phyloP scores from a whole-genome alignment of 2,797 vertebrate species.

The Enteromius radiatus region DNA sequence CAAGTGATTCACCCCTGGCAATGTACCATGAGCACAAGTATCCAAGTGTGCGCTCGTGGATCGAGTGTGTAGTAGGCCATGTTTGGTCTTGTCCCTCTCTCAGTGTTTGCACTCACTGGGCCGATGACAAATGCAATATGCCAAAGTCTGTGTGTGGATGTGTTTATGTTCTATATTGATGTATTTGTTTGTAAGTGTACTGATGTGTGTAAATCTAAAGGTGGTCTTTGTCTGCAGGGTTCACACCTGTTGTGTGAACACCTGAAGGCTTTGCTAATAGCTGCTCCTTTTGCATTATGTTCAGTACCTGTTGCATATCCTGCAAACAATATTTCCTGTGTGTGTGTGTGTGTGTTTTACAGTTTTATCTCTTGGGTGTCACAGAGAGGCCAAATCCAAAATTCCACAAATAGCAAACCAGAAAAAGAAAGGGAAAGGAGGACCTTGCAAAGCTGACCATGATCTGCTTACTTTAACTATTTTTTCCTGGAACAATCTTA shows the following conservation, averaged over 20 bases:
- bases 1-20: slow-evolving; percentile 21
- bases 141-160: slow-evolving; percentile 46
- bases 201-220: slow-evolving; percentile 20
- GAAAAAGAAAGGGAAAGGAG: slow-evolving; percentile 6
- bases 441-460: slow-evolving; percentile 5
- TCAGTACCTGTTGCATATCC: slow-evolving; percentile 57
- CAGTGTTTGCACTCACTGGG: slow-evolving; percentile 51
- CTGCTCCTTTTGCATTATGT: slow-evolving; percentile 50
- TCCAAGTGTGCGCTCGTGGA: not conserved
- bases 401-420: slow-evolving; percentile 45
- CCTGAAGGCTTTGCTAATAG: slow-evolving; percentile 48
- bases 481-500: not conserved
- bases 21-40: not conserved
- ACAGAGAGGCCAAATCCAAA: slow-evolving; percentile 45
- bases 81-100: slow-evolving; percentile 59
- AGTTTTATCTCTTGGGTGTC: slow-evolving; percentile 36
- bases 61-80: slow-evolving; percentile 35
- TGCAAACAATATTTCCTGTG: not conserved
- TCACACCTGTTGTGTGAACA: slow-evolving; percentile 51
- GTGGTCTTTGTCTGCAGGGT: slow-evolving; percentile 41
- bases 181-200: slow-evolving; percentile 37
- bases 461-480: not conserved
- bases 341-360: slow-evolving; percentile 1
- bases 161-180: slow-evolving; percentile 38
- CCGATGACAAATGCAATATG: slow-evolving; percentile 52